A percentile compares a stretch with the other conserved stretches of the same genome.
phyloP scores from a whole-genome alignment of 2,888 invertebrate genomes.

The Euproctis similis region DNA sequence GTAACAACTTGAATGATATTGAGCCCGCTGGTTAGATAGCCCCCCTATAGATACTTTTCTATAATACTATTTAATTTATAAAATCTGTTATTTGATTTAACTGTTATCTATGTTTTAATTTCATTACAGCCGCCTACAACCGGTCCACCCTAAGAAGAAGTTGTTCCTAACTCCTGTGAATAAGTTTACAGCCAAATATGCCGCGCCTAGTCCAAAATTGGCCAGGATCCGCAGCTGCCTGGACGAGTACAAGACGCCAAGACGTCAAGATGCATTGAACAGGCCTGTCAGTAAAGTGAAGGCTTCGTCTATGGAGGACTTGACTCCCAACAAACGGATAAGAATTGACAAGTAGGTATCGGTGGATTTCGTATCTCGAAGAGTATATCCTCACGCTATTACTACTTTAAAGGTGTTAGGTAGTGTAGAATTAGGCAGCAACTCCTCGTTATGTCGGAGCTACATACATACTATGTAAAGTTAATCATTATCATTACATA shows the following conservation, averaged over 20 bases:
- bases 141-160: constrained; percentile 57
- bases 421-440: too few relatives aligned
- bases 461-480: too few relatives aligned
- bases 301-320: constrained; percentile 62
- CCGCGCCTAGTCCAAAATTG: constrained; percentile 39
- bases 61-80: too few relatives aligned
- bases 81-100: too few relatives aligned
- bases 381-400: too few relatives aligned
- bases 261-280: constrained; percentile 22
- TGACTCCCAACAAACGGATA: constrained; percentile 52
- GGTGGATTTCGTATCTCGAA: too few relatives aligned
- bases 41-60: too few relatives aligned
- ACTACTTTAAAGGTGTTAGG: too few relatives aligned
- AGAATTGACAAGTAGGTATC: constrained; percentile 34
- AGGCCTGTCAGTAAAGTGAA: constrained; percentile 42
- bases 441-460: too few relatives aligned
- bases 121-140: constrained; percentile 42
- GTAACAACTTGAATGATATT: too few relatives aligned
- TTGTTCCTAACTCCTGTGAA: constrained; percentile 56
- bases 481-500: too few relatives aligned
- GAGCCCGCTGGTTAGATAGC: too few relatives aligned
- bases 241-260: constrained; percentile 38
- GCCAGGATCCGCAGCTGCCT: constrained; percentile 51
- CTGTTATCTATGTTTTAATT: background rate
- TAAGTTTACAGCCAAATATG: constrained; percentile 52